Percentiles rank a stretch among this genome's conserved stretches.
Conservation (phyloP, 1,140 invertebrate genomes). For the Pseudomyrmex cubaensis region DNA sequence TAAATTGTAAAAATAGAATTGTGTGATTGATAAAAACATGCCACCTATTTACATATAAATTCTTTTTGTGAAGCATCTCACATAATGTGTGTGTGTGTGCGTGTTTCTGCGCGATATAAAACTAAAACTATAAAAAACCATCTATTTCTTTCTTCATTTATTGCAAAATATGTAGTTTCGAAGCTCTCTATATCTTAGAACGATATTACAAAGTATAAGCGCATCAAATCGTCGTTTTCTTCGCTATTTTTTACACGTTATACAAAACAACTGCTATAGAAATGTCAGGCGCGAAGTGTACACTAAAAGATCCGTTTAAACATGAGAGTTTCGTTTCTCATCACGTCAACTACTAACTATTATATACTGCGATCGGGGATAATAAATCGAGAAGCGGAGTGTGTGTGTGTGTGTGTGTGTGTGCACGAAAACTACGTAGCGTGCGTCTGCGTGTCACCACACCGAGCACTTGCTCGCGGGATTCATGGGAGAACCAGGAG, state of each 20-base stretch:
- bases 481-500: slow-evolving; percentile 90
- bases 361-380: background rate
- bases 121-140: too few species aligned
- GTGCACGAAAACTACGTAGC: background rate
- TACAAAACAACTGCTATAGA: background rate
- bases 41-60: slow-evolving; percentile 41
- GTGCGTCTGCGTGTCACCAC: slow-evolving; percentile 87
- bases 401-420: too few species aligned
- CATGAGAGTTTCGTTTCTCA: background rate
- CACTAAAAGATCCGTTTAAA: background rate
- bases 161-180: background rate
- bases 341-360: too few species aligned
- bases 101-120: too few species aligned
- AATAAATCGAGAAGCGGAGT: too few species aligned
- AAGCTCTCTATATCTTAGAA: background rate
- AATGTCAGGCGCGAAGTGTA: background rate
- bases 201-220: background rate
- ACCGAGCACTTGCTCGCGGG: slow-evolving; percentile 92
- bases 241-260: background rate
- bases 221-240: background rate
- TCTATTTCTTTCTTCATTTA: too few species aligned
- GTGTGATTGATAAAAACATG: slow-evolving; percentile 46
- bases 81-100: too few species aligned
- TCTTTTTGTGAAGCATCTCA: background rate
- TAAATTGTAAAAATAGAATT: slow-evolving; percentile 66